phyloP scores from a whole-genome alignment of 2,113 vertebrate genomes.

The Pleuronectes platessa region DNA sequence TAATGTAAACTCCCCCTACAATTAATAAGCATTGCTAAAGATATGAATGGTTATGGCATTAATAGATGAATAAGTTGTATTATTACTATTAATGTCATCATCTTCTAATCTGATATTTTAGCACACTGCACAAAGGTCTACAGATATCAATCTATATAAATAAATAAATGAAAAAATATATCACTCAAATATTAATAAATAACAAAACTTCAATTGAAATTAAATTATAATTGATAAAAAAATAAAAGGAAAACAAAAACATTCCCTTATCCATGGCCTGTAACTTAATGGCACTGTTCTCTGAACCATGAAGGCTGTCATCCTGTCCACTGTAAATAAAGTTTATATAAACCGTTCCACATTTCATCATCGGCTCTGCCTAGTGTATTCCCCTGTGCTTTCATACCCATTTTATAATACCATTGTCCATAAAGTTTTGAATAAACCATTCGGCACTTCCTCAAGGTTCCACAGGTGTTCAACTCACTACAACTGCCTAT shows the following conservation, averaged over 20 bases:
- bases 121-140: neutral
- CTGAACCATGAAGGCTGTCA: conserved; percentile 12
- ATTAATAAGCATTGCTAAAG: conserved; percentile 10
- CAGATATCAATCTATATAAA: conserved; percentile 9
- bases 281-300: conserved; percentile 11
- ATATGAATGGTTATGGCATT: neutral
- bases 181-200: conserved; percentile 38
- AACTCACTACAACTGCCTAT: conserved; percentile 37
- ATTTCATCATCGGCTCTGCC: conserved; percentile 4
- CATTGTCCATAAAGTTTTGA: conserved; percentile 43
- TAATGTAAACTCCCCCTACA: neutral
- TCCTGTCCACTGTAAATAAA: conserved; percentile 12
- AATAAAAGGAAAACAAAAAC: conserved; percentile 14
- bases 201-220: conserved; percentile 13
- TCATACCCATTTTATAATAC: conserved; percentile 8
- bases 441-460: conserved; percentile 25
- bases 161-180: conserved; percentile 39
- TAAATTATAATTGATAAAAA: neutral
- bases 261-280: conserved; percentile 32
- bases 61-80: neutral
- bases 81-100: conserved; percentile 5
- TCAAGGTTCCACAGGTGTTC: neutral
- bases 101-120: conserved; percentile 2
- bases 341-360: conserved; percentile 8
- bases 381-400: conserved; percentile 31